A percentile compares a stretch with the other conserved stretches of the same genome.
Evolutionary conservation across 2,113 vertebrate genomes (phyloP).

Genomic region (Sturnus vulgaris): DNA sequence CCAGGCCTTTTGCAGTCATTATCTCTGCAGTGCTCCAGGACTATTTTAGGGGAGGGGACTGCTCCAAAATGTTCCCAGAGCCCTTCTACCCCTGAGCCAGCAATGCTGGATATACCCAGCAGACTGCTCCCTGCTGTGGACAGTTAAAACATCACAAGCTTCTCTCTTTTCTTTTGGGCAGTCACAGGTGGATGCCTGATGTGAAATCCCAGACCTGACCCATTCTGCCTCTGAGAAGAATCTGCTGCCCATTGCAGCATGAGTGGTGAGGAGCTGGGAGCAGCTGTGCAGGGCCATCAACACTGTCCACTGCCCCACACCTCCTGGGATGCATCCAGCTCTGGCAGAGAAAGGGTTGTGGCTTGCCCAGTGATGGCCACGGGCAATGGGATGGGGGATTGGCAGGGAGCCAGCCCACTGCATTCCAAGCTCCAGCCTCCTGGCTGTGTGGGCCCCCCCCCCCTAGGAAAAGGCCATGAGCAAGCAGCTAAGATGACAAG

Average conservation of each 20-base stretch:
- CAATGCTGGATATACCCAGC: neutral
- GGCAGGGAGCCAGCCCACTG: fast-evolving
- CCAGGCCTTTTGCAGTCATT: neutral
- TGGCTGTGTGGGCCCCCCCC: fast-evolving
- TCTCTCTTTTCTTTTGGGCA: neutral
- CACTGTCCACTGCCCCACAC: fast-evolving
- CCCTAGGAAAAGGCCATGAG: neutral
- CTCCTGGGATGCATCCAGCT: neutral
- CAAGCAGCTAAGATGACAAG: neutral
- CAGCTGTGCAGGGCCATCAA: neutral
- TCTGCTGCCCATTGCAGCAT: fast-evolving
- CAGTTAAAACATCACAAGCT: neutral
- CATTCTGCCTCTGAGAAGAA: fast-evolving
- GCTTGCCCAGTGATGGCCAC: fast-evolving
- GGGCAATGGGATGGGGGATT: neutral
- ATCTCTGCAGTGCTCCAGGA: neutral
- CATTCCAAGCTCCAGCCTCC: neutral
- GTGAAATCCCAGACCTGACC: neutral
- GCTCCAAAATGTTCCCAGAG: neutral
- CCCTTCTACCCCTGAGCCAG: neutral
- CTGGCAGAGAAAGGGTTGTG: fast-evolving
- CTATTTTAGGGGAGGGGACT: neutral
- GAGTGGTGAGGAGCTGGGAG: neutral
- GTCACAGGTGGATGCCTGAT: fast-evolving
- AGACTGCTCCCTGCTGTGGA: neutral